phyloP scores from a whole-genome alignment of 2,888 invertebrate species.

The Apodemia duryi region DNA sequence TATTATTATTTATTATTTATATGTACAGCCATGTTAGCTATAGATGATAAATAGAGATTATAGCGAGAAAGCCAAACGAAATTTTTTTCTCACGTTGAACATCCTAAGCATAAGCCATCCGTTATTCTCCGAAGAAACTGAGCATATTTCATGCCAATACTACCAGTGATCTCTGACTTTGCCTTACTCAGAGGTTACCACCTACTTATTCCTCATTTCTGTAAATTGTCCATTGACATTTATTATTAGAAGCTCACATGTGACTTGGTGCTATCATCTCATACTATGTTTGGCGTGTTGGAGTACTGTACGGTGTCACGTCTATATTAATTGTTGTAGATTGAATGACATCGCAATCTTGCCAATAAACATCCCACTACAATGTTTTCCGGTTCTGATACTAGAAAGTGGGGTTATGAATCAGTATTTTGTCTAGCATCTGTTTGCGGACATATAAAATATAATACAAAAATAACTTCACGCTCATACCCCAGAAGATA shows the following conservation, averaged over 20 bases:
- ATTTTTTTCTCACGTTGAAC: too few relatives aligned
- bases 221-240: background rate
- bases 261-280: background rate
- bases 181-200: background rate
- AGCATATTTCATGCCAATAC: too few relatives aligned
- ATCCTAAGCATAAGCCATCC: too few relatives aligned
- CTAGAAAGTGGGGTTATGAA: background rate
- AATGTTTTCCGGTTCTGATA: background rate
- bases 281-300: background rate
- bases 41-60: too few relatives aligned
- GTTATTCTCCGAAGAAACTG: too few relatives aligned
- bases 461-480: too few relatives aligned
- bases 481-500: too few relatives aligned
- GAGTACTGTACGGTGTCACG: background rate
- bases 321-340: background rate
- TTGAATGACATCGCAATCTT: constrained; percentile 8
- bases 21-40: too few relatives aligned
- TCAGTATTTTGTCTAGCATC: background rate
- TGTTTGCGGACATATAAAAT: too few relatives aligned
- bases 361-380: constrained; percentile 7
- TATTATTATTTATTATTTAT: too few relatives aligned
- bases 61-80: too few relatives aligned
- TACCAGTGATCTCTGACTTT: background rate
- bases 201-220: background rate
- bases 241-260: too few relatives aligned